These are phyloP conservation scores for Vulpes ferrilata DNA, from an alignment of 2,113 vertebrate species.

Conservation along the genomic window DNA sequence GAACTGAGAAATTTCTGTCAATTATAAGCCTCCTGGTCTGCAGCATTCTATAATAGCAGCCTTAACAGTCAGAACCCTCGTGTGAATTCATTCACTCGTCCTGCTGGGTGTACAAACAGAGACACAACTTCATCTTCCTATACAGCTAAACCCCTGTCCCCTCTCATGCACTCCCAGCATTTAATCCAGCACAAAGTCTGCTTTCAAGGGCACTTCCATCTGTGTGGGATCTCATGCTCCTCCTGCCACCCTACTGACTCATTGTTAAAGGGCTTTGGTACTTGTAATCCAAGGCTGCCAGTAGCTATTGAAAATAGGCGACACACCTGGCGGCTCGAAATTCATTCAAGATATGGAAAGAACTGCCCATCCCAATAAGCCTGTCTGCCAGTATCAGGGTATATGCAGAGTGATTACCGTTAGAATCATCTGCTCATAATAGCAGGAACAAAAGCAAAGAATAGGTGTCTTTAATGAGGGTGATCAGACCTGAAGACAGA, in stretches of 20 bases:
- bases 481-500: neutral
- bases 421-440: neutral
- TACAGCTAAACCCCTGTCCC: neutral
- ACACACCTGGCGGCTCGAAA: neutral
- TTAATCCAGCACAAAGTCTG: neutral
- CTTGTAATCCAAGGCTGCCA: neutral
- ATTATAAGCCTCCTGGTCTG: neutral
- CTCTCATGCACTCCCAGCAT: neutral
- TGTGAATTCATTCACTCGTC: neutral
- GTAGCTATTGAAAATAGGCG: neutral
- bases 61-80: neutral
- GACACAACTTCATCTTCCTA: neutral
- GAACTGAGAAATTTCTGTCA: too few relatives aligned
- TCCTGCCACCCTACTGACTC: too few relatives aligned
- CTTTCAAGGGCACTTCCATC: neutral
- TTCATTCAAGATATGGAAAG: neutral
- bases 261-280: neutral
- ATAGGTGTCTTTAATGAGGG: neutral
- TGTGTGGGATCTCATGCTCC: neutral
- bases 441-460: neutral
- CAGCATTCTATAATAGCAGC: too few relatives aligned
- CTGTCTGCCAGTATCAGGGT: neutral
- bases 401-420: accelerated
- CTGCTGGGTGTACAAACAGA: accelerated
- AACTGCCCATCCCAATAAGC: neutral